These are phyloP conservation scores for Mola mola DNA, from an alignment of 2,113 vertebrate genomes.

Conservation along the genomic window DNA sequence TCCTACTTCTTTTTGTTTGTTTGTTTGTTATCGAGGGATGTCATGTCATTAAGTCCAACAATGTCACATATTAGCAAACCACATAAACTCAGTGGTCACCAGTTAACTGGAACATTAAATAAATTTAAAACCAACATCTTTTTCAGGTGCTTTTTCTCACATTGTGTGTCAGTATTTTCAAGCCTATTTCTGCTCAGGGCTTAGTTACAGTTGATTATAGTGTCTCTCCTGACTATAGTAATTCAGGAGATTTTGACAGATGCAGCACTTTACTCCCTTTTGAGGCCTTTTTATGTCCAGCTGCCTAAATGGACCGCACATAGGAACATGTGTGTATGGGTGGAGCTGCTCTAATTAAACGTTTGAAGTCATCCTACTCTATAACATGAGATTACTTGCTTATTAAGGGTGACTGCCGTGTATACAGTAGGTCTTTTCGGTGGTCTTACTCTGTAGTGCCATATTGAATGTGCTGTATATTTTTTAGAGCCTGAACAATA, in stretches of 20 bases:
- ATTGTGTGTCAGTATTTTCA: background rate
- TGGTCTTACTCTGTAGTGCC: background rate
- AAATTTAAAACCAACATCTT: background rate
- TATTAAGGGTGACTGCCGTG: conserved; percentile 11
- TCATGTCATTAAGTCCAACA: background rate
- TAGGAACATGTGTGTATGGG: conserved; percentile 48
- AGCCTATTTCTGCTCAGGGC: background rate
- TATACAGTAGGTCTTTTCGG: conserved; percentile 5
- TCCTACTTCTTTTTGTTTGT: background rate
- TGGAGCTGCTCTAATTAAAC: conserved; percentile 61
- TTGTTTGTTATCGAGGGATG: background rate
- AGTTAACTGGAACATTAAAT: background rate
- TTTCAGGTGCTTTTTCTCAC: too few relatives aligned
- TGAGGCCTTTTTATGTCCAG: conserved; percentile 18
- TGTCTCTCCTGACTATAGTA: background rate
- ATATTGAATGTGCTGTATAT: background rate
- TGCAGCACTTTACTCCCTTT: conserved; percentile 3
- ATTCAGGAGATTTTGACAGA: conserved; percentile 24
- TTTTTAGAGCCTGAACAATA: too few relatives aligned
- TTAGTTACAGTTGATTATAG: background rate
- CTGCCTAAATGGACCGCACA: conserved; percentile 16
- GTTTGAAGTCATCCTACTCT: conserved; percentile 23
- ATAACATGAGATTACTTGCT: conserved; percentile 42
- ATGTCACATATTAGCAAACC: conserved; percentile 43
- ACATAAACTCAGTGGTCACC: too few relatives aligned